phyloP scores from a whole-genome alignment of 2,888 invertebrate species.

The Abrostola tripartita region DNA sequence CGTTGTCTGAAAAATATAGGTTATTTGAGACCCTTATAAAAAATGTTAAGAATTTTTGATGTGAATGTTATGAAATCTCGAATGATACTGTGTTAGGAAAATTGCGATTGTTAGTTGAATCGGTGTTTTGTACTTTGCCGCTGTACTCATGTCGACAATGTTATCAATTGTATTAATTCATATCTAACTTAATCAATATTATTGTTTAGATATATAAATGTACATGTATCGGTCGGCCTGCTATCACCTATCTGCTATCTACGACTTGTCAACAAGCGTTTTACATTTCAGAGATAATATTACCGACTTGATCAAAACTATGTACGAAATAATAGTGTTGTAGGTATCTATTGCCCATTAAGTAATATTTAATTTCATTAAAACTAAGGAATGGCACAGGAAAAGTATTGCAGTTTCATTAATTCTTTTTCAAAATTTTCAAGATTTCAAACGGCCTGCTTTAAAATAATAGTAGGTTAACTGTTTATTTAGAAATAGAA shows the following conservation, averaged over 20 bases:
- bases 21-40: too few relatives aligned
- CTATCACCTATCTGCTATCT: conserved; percentile 67
- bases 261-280: conserved; percentile 76
- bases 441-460: conserved; percentile 7
- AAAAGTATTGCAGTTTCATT: conserved; percentile 4
- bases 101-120: background rate
- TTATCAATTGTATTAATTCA: conserved; percentile 44
- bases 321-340: conserved; percentile 47
- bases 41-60: too few relatives aligned
- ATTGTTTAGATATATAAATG: conserved; percentile 50
- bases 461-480: conserved; percentile 9
- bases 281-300: conserved; percentile 75
- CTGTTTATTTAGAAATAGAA: conserved; percentile 8
- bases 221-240: conserved; percentile 54
- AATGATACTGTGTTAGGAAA: background rate
- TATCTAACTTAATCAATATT: conserved; percentile 62
- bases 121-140: conserved; percentile 3
- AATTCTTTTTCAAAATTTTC: conserved; percentile 44
- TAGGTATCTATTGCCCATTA: conserved; percentile 30
- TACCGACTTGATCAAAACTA: conserved; percentile 57
- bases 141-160: conserved; percentile 5
- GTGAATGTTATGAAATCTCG: too few relatives aligned
- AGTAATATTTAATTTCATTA: conserved; percentile 41
- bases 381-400: background rate
- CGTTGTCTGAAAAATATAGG: too few relatives aligned